phyloP scores from a whole-genome alignment of 2,888 invertebrate species.

The Macrophya alboannulata region DNA sequence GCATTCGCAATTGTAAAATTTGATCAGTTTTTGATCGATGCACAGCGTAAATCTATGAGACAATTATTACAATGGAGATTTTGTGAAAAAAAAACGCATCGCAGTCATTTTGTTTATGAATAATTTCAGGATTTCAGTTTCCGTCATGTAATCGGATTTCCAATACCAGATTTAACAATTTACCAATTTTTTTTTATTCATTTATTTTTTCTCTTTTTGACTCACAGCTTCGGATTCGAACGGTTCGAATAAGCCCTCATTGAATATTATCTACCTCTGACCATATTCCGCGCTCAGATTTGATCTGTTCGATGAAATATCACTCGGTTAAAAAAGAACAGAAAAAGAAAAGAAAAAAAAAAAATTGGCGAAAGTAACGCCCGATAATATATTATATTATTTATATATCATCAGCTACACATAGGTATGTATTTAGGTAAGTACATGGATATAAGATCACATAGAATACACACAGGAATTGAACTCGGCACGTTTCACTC shows the following conservation, averaged over 20 bases:
- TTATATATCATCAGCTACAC: neutral
- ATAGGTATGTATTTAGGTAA: neutral
- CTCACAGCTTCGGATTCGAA: neutral
- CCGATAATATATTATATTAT: neutral
- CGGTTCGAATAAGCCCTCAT: neutral
- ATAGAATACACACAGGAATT: neutral
- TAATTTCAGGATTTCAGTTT: neutral
- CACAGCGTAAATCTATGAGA: neutral
- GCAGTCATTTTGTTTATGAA: neutral
- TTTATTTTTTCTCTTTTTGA: no score
- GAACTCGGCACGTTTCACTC: constrained; percentile 46
- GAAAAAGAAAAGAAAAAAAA: neutral
- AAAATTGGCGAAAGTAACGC: neutral
- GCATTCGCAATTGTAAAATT: neutral
- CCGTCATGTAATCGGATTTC: constrained; percentile 10
- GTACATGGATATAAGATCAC: neutral
- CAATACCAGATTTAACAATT: neutral
- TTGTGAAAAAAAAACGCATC: neutral
- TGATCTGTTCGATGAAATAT: neutral
- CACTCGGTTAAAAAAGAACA: neutral
- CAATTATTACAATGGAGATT: neutral
- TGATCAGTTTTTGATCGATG: neutral
- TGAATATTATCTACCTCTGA: neutral
- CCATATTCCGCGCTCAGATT: neutral
- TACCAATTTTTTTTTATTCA: neutral